These are phyloP conservation scores for Drosophila kanekoi DNA, from an alignment of 2,888 invertebrate species.

Conservation along the genomic window DNA sequence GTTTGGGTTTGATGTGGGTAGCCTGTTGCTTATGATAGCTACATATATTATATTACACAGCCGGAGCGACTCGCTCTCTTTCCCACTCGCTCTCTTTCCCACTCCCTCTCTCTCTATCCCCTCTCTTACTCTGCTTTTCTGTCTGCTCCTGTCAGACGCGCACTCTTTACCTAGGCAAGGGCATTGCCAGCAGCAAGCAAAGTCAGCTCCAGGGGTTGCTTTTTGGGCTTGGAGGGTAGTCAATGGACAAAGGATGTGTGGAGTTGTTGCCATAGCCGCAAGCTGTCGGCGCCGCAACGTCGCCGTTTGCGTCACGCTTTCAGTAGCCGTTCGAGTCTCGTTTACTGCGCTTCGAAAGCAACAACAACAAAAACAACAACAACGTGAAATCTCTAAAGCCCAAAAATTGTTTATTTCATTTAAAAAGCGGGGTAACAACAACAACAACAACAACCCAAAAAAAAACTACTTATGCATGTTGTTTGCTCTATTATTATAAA, in stretches of 20 bases:
- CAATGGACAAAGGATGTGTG: slow-evolving; percentile 59
- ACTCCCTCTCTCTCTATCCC: slow-evolving; percentile 3
- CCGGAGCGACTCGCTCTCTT: slow-evolving; percentile 24
- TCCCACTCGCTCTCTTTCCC: not conserved
- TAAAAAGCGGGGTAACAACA: slow-evolving; percentile 51
- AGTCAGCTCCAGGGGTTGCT: slow-evolving; percentile 61
- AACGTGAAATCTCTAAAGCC: slow-evolving; percentile 13
- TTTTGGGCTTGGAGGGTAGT: slow-evolving; percentile 50
- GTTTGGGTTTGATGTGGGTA: slow-evolving; percentile 72
- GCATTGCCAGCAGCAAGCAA: slow-evolving; percentile 60
- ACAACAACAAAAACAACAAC: slow-evolving; percentile 30
- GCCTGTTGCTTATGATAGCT: slow-evolving; percentile 65
- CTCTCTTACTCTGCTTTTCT: too few relatives aligned
- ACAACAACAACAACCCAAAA: too few relatives aligned
- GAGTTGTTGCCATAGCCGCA: slow-evolving; percentile 65
- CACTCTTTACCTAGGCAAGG: slow-evolving; percentile 3
- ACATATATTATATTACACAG: slow-evolving; percentile 59
- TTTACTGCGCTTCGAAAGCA: slow-evolving; percentile 60
- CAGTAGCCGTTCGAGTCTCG: slow-evolving; percentile 60
- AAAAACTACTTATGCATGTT: slow-evolving; percentile 26
- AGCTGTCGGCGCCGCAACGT: slow-evolving; percentile 69
- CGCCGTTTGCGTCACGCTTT: slow-evolving; percentile 69
- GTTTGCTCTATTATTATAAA: slow-evolving; percentile 24
- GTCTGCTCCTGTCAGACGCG: not conserved
- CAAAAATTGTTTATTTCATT: slow-evolving; percentile 55